Base-by-base conservation (phyloP, 2,797 vertebrate species). In the Sebastiscus albofasciatus region DNA sequence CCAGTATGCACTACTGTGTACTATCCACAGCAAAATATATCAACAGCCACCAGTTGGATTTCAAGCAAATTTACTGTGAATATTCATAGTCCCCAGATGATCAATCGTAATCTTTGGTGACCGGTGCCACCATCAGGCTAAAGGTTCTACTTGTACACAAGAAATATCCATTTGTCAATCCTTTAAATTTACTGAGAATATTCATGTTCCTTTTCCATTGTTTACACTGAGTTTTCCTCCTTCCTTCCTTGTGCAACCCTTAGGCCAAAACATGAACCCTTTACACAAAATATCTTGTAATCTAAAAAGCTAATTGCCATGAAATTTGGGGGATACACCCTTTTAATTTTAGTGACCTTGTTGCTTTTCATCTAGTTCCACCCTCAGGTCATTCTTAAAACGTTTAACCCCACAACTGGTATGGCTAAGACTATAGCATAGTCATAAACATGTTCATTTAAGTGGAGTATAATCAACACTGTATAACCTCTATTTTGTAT, bases 121-220 rank as follows among this genome's bases (percentile, higher is more conserved):
- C 54, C 16, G 5, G 5, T 65, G 34, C 24, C 20, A 26, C 27
- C 22, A 31, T 69, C 12, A 60, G 31, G 6, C 22, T 14, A 29
- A 67, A 67, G 6, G 10, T 67, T 27, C 16, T 42, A 9, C 16
- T 39, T 65, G 22, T 18, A 26, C 64, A 16, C 6, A 55, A 59
- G 31, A 82, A 72, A 60, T 55, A 67, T 12, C n/a, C 14, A 22
- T 71, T 75, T 81, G 22, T 14, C 46, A 31, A 65, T 59, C 24
- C 11, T 68, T 61, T n/a, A 16, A 31, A 42, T 56, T 16, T n/a
- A 26, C 13, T 49, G 1, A 31, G 9, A 74, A 24, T 56, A 27
- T 65, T 74, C 11, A 13, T 36, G n/a, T 33, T 71, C n/a, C 11
- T 10, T 67, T 68, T 68, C 3, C 18, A 46, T 8, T 46, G 36